Evolutionary conservation across 2,113 vertebrate genomes (phyloP).

Genomic region (Sylvietta virens): DNA sequence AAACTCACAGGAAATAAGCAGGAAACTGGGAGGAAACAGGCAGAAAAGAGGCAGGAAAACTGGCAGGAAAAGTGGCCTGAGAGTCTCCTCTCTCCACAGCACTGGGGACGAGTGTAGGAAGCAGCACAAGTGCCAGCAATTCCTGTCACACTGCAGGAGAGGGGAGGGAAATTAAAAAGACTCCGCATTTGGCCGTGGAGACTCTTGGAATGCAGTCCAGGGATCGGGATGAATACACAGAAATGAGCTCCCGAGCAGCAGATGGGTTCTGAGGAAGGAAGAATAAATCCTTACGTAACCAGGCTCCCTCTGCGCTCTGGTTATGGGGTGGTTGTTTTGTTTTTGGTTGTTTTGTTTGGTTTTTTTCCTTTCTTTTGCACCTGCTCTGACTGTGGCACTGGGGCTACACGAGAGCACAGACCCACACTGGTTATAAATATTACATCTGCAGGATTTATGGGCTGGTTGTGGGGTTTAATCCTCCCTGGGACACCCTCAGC

Average conservation of each 20-base stretch:
- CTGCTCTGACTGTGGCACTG: neutral
- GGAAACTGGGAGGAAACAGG: neutral
- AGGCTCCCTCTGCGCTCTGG: neutral
- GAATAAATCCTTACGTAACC: neutral
- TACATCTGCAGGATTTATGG: neutral
- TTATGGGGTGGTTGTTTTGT: neutral
- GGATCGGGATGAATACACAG: neutral
- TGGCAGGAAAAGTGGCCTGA: neutral
- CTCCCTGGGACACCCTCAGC: neutral
- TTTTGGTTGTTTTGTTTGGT: neutral
- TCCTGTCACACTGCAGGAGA: neutral
- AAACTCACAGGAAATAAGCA: accelerated
- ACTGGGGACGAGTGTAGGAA: neutral
- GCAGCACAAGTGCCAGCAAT: neutral
- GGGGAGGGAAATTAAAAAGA: neutral
- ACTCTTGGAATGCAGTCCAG: slow-evolving; percentile 2
- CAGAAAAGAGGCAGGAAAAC: neutral
- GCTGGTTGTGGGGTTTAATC: neutral
- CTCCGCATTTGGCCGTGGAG: neutral
- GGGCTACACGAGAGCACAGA: neutral
- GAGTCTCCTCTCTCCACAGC: neutral
- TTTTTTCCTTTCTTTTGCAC: neutral
- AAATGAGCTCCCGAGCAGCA: neutral
- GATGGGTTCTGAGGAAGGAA: neutral
- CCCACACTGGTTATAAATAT: accelerated